Conservation (phyloP, 2,888 invertebrate species). For the Stegophylla sp. region DNA sequence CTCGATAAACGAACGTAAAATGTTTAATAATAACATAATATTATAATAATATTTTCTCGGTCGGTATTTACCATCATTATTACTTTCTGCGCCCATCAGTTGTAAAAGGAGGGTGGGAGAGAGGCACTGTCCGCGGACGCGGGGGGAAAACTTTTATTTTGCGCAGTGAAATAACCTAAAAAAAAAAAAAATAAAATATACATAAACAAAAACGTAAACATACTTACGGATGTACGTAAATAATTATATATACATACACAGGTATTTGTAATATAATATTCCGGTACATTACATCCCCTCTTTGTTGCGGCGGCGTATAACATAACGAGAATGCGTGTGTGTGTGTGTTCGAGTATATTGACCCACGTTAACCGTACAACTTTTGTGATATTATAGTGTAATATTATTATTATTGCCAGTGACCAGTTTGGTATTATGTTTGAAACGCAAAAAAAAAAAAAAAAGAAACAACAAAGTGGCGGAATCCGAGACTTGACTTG, state of each 20-base stretch:
- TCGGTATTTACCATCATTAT: no score
- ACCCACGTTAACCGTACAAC: conserved; percentile 36
- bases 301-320: not conserved
- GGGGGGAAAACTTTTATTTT: conserved; percentile 37
- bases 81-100: not conserved
- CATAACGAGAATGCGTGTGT: not conserved
- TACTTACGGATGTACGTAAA: not conserved
- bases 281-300: conserved; percentile 4
- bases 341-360: conserved; percentile 42
- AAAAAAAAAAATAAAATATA: not conserved
- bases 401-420: conserved; percentile 45
- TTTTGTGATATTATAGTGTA: conserved; percentile 7
- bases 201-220: conserved; percentile 8
- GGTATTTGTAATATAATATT: conserved; percentile 1
- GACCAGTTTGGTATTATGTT: conserved; percentile 40
- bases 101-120: no score
- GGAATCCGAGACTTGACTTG: conserved; percentile 1
- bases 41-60: no score
- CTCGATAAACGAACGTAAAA: no score
- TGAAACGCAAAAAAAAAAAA: conserved; percentile 27
- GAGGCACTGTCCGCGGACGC: no score
- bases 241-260: no score
- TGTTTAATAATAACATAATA: no score
- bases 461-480: not conserved
- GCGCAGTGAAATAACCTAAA: conserved; percentile 46